Base-by-base conservation (phyloP, 64 coral and sea anemone species). In the Actinia tenebrosa region DNA sequence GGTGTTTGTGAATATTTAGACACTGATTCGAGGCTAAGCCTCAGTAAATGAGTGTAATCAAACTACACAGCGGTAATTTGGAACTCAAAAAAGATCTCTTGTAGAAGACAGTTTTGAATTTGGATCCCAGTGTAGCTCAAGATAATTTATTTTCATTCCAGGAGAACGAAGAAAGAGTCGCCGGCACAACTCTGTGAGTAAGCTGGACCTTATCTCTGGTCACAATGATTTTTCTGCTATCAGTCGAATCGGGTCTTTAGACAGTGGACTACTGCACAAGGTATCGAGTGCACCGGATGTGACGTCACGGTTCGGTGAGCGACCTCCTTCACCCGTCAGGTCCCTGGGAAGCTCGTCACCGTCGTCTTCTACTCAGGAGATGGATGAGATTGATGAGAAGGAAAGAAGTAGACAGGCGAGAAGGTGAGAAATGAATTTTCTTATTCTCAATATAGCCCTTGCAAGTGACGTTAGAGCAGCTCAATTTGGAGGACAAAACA, bases 111-210 rank as follows among this genome's bases (percentile, higher is more conserved):
- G 30, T 37, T 37, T 37, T 37, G 30, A 1, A 37, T 37, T 37
- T 64, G 5, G 5, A 71, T 26, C 20, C 23, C 23, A 22, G 22
- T 75, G 22, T 75, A 30, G 14, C 69, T 75, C 9, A 30, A 42
- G 25, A 75, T 75, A 6, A 2, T 0, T 8, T 69, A 1, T 42
- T 30, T 75, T 66, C 20, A 75, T 71, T 56, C 26, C 55, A 61
- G 97, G 97, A 82, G 97, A 95, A 52, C 89, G 97, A 88, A 89
- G 97, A 83, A 86, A 93, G 71, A 99, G 97, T 87, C 82, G 91
- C 13, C 86, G 97, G 46, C 97, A 99, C 68, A 95, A 99, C 54
- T 99, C 93, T 10, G 77, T 99, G 26, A 93, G 89, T 64, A 89
- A 97, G 60, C 79, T 97, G 1, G 94, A 97, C 63, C 60, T 87